A percentile compares a stretch with the other conserved stretches of the same genome.
Evolutionary conservation across 2,113 vertebrate genomes (phyloP).

Genomic region (Seriola rivoliana): DNA sequence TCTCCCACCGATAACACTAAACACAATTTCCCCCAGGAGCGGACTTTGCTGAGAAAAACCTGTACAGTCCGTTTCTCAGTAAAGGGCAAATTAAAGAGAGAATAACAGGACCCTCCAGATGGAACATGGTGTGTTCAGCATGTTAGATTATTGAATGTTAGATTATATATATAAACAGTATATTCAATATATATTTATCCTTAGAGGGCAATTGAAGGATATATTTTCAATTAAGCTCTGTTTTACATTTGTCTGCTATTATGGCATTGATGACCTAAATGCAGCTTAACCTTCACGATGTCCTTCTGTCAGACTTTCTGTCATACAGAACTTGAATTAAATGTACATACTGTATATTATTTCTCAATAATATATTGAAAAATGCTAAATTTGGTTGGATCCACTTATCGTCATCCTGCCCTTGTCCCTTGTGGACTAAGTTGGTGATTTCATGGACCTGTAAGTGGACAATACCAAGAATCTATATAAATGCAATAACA

Average conservation of each 20-base stretch:
- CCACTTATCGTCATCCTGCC: background rate
- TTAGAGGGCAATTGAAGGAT: constrained; percentile 53
- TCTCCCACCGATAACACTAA: constrained; percentile 78
- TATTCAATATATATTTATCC: background rate
- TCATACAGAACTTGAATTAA: background rate
- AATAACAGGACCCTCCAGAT: constrained; percentile 36
- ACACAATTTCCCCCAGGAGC: constrained; percentile 78
- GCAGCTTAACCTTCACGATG: constrained; percentile 21
- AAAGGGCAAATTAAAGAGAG: constrained; percentile 73
- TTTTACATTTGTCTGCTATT: constrained; percentile 12
- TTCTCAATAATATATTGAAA: background rate
- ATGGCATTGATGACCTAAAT: background rate
- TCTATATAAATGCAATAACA: background rate
- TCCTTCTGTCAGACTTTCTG: constrained; percentile 8
- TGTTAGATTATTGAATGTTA: constrained; percentile 8
- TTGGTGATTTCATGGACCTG: background rate
- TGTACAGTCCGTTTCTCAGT: constrained; percentile 64
- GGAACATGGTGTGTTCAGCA: constrained; percentile 42
- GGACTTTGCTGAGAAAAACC: constrained; percentile 60
- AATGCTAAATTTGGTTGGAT: background rate
- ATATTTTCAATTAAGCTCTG: constrained; percentile 23
- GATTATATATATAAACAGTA: too few relatives aligned
- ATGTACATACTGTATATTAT: background rate
- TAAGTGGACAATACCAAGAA: background rate
- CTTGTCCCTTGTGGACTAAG: background rate